Percentiles rank a stretch among this genome's conserved stretches.
Evolutionary conservation across 2,113 vertebrate genomes (phyloP).

Genomic region (Otis tarda): DNA sequence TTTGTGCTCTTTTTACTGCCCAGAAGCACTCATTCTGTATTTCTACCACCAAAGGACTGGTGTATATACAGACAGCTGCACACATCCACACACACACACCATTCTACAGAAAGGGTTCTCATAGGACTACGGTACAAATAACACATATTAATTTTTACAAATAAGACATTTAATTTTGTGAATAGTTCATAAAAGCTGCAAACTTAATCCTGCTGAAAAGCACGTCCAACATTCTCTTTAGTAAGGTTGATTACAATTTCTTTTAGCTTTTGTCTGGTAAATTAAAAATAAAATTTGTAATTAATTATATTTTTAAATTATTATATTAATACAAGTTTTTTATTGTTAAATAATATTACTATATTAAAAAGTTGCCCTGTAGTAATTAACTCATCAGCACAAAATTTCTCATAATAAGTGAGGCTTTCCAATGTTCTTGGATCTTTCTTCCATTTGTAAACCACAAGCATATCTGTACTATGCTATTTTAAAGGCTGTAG

Average conservation of each 20-base stretch:
- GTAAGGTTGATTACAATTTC: background rate
- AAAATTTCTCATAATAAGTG: background rate
- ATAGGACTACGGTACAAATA: background rate
- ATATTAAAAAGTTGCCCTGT: background rate
- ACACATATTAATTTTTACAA: background rate
- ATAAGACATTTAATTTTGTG: background rate
- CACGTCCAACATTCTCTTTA: background rate
- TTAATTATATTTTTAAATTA: background rate
- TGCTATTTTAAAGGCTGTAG: constrained; percentile 22
- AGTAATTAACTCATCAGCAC: background rate
- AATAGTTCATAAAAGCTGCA: background rate
- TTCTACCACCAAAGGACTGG: background rate
- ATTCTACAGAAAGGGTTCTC: background rate
- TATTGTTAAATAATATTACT: background rate
- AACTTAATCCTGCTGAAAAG: background rate
- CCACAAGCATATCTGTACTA: constrained; percentile 14
- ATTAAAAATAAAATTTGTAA: background rate
- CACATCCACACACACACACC: background rate
- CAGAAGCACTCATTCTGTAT: background rate
- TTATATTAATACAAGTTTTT: background rate
- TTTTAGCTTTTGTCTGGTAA: background rate
- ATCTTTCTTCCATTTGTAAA: constrained; percentile 44
- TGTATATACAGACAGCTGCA: background rate
- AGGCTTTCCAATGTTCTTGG: background rate
- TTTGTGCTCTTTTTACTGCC: background rate